A percentile compares a stretch with the other conserved stretches of the same genome.
phyloP scores from a whole-genome alignment of 2,888 invertebrate species.

The Dasypogon diadema region DNA sequence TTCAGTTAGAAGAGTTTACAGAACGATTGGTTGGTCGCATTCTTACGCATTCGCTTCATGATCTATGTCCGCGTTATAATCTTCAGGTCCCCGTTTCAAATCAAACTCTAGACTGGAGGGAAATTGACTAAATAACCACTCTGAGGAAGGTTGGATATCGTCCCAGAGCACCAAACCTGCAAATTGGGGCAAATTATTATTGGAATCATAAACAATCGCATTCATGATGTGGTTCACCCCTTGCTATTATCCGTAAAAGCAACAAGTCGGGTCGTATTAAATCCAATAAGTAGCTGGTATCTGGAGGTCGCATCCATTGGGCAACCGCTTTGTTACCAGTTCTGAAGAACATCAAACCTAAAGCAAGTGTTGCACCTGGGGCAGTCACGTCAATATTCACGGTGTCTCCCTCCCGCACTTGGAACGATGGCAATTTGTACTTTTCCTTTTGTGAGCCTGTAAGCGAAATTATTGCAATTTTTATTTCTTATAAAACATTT shows the following conservation, averaged over 20 bases:
- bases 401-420: constrained; percentile 89
- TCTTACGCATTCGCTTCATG: constrained; percentile 93
- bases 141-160: constrained; percentile 80
- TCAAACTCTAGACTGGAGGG: constrained; percentile 81
- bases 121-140: constrained; percentile 88
- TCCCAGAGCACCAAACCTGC: constrained; percentile 89
- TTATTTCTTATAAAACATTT: no score
- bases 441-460: constrained; percentile 86
- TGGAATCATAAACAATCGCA: no score
- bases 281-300: constrained; percentile 90
- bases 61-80: constrained; percentile 77
- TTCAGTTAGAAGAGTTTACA: constrained; percentile 36
- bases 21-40: no score
- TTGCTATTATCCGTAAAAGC: constrained; percentile 82
- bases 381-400: constrained; percentile 97
- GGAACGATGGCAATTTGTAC: constrained; percentile 87
- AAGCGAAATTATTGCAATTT: not conserved
- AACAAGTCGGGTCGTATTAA: constrained; percentile 92
- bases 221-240: constrained; percentile 73
- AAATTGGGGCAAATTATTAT: constrained; percentile 15
- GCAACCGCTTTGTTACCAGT: constrained; percentile 88
- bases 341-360: constrained; percentile 92
- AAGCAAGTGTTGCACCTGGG: constrained; percentile 93
- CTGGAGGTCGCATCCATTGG: constrained; percentile 90
- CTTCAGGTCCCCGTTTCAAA: constrained; percentile 81